phyloP scores from a whole-genome alignment of 1,140 invertebrate genomes.

The Tetraneura akinire region DNA sequence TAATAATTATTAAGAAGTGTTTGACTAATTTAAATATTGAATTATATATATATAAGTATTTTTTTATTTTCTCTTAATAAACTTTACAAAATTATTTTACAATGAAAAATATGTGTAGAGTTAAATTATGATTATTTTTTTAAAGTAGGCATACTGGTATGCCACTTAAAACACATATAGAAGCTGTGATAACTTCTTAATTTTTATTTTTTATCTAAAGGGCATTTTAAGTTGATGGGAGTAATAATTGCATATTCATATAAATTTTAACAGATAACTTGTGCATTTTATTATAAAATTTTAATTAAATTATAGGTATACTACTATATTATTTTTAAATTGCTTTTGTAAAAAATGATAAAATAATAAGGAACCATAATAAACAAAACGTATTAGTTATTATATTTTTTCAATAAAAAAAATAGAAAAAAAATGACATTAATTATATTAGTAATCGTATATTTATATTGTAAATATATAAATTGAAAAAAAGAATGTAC shows the following conservation, averaged over 20 bases:
- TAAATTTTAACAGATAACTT: not conserved
- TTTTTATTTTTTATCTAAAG: constrained; percentile 39
- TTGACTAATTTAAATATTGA: constrained; percentile 50
- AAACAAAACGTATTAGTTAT: constrained; percentile 21
- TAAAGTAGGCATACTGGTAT: constrained; percentile 7
- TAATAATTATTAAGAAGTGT: constrained; percentile 33
- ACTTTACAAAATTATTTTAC: constrained; percentile 38
- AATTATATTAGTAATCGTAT: not conserved
- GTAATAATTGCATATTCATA: not conserved
- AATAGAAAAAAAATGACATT: constrained; percentile 14
- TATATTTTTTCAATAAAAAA: constrained; percentile 13
- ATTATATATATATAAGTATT: constrained; percentile 50
- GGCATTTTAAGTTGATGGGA: constrained; percentile 37
- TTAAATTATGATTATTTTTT: constrained; percentile 36
- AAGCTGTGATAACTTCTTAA: constrained; percentile 50
- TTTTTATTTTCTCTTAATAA: constrained; percentile 49
- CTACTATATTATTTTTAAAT: constrained; percentile 11
- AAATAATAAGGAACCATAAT: not conserved
- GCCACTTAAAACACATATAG: constrained; percentile 34
- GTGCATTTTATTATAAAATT: not conserved
- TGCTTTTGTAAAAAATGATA: constrained; percentile 23
- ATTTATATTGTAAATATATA: constrained; percentile 19
- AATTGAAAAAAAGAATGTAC: constrained; percentile 7
- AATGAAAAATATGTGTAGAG: constrained; percentile 27
- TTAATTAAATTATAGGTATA: not conserved